Conservation (phyloP, 2,888 invertebrate genomes). For the Seira sanloemensis region DNA sequence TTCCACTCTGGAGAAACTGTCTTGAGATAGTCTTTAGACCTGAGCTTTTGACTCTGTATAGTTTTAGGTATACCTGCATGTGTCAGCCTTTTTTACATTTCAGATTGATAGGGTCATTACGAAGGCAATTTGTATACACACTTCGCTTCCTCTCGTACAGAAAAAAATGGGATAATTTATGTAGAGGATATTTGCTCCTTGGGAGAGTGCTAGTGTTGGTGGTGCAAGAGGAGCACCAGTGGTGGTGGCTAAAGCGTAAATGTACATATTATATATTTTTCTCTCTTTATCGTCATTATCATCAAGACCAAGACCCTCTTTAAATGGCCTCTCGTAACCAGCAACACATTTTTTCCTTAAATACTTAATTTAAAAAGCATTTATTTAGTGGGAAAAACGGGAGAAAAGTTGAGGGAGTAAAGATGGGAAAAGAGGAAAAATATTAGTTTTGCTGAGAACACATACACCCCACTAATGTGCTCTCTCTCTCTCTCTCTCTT, state of each 20-base stretch:
- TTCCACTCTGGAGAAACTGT: not conserved
- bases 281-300: not conserved
- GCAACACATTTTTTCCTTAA: not conserved
- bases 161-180: slow-evolving; percentile 30
- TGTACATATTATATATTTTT: too few species aligned
- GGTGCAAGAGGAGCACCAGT: not conserved
- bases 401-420: not conserved
- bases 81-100: slow-evolving; percentile 23
- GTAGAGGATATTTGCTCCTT: slow-evolving; percentile 17
- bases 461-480: too few species aligned
- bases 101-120: slow-evolving; percentile 50
- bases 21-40: not conserved
- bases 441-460: too few species aligned
- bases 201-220: not conserved
- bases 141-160: not conserved
- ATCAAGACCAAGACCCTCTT: not conserved
- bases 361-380: slow-evolving; percentile 4
- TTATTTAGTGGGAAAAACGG: not conserved
- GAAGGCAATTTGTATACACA: slow-evolving; percentile 41
- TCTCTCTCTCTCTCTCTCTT: too few species aligned
- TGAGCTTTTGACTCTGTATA: not conserved
- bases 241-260: not conserved
- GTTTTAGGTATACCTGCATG: slow-evolving; percentile 24
- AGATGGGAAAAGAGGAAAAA: not conserved
- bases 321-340: slow-evolving; percentile 4